These are phyloP conservation scores for Sphaeramia orbicularis DNA, from an alignment of 2,797 vertebrate species.

Conservation along the genomic window DNA sequence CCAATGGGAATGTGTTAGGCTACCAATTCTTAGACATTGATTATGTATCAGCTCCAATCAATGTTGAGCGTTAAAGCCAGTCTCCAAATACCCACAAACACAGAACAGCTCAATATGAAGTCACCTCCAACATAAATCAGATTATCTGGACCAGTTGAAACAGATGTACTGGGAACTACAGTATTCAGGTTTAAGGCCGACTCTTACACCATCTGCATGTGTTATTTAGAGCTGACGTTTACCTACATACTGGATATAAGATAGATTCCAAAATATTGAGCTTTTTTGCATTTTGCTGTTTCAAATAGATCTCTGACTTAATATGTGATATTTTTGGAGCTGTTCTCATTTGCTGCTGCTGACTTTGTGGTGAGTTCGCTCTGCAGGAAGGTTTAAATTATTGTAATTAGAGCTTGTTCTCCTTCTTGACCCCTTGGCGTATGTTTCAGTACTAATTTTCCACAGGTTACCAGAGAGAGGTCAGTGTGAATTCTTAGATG, in stretches of 20 bases:
- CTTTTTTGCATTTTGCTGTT: neutral
- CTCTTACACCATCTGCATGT: neutral
- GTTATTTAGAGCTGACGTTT: too few relatives aligned
- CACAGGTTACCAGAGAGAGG: too few relatives aligned
- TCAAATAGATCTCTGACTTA: too few relatives aligned
- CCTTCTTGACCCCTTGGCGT: too few relatives aligned
- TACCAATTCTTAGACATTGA: slow-evolving; percentile 37
- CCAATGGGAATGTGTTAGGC: slow-evolving; percentile 3
- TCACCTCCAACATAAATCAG: slow-evolving; percentile 14
- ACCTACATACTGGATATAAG: too few relatives aligned
- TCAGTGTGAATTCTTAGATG: too few relatives aligned
- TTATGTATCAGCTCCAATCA: slow-evolving; percentile 46
- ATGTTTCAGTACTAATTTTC: too few relatives aligned
- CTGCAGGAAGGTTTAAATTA: too few relatives aligned
- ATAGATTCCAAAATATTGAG: neutral
- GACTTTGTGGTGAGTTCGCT: too few relatives aligned
- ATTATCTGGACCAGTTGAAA: neutral
- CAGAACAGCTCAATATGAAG: neutral
- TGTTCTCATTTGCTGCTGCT: too few relatives aligned
- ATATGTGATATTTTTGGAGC: too few relatives aligned
- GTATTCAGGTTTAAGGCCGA: neutral
- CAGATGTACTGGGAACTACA: neutral
- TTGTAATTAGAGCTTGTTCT: too few relatives aligned
- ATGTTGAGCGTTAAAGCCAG: slow-evolving; percentile 34
- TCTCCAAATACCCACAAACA: slow-evolving; percentile 20